These are phyloP conservation scores for Nemapogon koenigi DNA, from an alignment of 2,888 invertebrate species.

Conservation along the genomic window DNA sequence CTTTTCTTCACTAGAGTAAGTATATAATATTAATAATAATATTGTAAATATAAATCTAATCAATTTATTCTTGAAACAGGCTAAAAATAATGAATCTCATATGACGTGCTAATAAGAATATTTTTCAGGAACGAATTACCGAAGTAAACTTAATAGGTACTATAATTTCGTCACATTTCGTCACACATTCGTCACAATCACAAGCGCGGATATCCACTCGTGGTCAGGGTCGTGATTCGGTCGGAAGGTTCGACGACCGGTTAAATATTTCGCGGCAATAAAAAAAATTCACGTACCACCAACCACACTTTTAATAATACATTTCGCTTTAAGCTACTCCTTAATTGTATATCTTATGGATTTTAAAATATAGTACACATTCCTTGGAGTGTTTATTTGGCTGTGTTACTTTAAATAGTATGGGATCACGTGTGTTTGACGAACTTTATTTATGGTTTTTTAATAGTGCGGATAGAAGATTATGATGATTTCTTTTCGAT, in stretches of 20 bases:
- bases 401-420: background rate
- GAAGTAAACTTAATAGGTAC: too few species aligned
- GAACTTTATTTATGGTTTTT: constrained; percentile 4
- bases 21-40: too few species aligned
- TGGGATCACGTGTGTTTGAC: background rate
- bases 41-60: too few species aligned
- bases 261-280: constrained; percentile 34
- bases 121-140: too few species aligned
- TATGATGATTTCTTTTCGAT: background rate
- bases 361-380: background rate
- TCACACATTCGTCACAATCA: constrained; percentile 17
- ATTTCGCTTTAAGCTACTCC: background rate
- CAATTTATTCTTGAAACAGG: too few species aligned
- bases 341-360: background rate
- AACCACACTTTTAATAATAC: background rate
- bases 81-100: too few species aligned
- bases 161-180: constrained; percentile 32
- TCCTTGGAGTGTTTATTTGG: background rate
- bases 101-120: too few species aligned
- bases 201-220: constrained; percentile 19
- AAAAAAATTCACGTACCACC: background rate
- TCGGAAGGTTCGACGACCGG: constrained; percentile 40
- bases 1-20: too few species aligned
- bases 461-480: background rate
- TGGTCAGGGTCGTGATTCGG: constrained; percentile 43